These are phyloP conservation scores for Dendrolimus houi DNA, from an alignment of 2,888 invertebrate genomes.

Conservation along the genomic window DNA sequence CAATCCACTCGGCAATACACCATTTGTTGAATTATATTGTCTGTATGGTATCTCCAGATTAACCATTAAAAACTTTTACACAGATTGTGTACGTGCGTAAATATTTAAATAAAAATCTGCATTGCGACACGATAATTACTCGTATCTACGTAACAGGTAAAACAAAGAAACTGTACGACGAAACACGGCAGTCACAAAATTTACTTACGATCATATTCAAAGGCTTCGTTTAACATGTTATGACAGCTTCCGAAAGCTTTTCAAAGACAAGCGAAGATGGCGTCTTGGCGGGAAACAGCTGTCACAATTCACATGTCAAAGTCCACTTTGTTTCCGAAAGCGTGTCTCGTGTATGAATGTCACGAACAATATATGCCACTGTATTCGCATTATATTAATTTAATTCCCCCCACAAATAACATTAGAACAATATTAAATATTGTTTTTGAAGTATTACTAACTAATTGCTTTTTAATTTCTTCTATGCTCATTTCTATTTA, in stretches of 20 bases:
- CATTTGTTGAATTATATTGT: too few relatives aligned
- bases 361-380: too few relatives aligned
- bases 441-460: too few relatives aligned
- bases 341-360: too few relatives aligned
- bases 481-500: too few relatives aligned
- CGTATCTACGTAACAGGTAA: background rate
- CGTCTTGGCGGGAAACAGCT: constrained; percentile 30
- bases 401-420: too few relatives aligned
- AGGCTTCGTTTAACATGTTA: constrained; percentile 69
- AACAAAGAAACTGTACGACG: background rate
- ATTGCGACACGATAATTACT: constrained; percentile 27
- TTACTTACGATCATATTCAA: constrained; percentile 66
- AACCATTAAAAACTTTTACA: too few relatives aligned
- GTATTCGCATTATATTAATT: too few relatives aligned
- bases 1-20: too few relatives aligned
- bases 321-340: constrained; percentile 8
- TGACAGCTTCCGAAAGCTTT: constrained; percentile 24
- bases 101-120: constrained; percentile 27
- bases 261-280: constrained; percentile 35
- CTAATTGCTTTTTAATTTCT: too few relatives aligned
- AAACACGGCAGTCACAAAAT: background rate
- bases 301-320: constrained; percentile 19
- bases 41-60: too few relatives aligned
- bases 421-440: too few relatives aligned
- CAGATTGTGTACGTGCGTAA: background rate